These are phyloP conservation scores for Tetraodon nigroviridis DNA, from an alignment of 2,113 vertebrate species.

Conservation along the genomic window DNA sequence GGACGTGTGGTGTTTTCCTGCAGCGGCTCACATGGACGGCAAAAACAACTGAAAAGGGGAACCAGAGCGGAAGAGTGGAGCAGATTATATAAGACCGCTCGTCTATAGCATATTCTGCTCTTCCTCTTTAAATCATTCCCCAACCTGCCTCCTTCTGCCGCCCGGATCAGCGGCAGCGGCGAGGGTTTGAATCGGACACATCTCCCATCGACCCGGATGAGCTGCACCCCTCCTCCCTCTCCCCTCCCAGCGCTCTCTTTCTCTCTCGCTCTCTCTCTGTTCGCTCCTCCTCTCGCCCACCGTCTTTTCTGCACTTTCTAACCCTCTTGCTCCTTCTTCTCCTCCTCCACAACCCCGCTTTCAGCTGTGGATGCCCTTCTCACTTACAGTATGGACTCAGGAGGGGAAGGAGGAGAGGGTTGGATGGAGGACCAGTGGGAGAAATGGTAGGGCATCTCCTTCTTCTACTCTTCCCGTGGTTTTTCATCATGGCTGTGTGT, in stretches of 20 bases:
- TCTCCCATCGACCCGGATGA: slow-evolving; percentile 53
- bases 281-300: slow-evolving; percentile 32
- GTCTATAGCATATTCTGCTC: slow-evolving; percentile 26
- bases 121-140: slow-evolving; percentile 25
- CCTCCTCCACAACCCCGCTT: slow-evolving; percentile 31
- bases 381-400: slow-evolving; percentile 87
- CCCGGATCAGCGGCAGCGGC: slow-evolving; percentile 23
- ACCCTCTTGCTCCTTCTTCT: slow-evolving; percentile 35
- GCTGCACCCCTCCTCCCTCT: slow-evolving; percentile 48
- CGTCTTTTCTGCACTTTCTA: slow-evolving; percentile 41
- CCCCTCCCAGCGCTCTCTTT: slow-evolving; percentile 40
- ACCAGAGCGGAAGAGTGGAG: slow-evolving; percentile 10
- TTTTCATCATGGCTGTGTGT: slow-evolving; percentile 28
- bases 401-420: slow-evolving; percentile 86
- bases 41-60: slow-evolving; percentile 32
- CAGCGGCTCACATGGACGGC: slow-evolving; percentile 17
- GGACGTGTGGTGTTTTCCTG: slow-evolving; percentile 52
- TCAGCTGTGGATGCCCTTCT: slow-evolving; percentile 78
- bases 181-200: slow-evolving; percentile 38
- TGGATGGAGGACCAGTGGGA: slow-evolving; percentile 99
- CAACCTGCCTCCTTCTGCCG: slow-evolving; percentile 1
- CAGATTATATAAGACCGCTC: slow-evolving; percentile 52
- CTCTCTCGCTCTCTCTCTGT: slow-evolving; percentile 6
- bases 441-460: slow-evolving; percentile 84
- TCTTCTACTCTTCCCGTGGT: slow-evolving; percentile 5